A percentile compares a stretch with the other conserved stretches of the same genome.
Conservation (phyloP, 2,797 vertebrate genomes). For the Cetoscarus ocellatus region DNA sequence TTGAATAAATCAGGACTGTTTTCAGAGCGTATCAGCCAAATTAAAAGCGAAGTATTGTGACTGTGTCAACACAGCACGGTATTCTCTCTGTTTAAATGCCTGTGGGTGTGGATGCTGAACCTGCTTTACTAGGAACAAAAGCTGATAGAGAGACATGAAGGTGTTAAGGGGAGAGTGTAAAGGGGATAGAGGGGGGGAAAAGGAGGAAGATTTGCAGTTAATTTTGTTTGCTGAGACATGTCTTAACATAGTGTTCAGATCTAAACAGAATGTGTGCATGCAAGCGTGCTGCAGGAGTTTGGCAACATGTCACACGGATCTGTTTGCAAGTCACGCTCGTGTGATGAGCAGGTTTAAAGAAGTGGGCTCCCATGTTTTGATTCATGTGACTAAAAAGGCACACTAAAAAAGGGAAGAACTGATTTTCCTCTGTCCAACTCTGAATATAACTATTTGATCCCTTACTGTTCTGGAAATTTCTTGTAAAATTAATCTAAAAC, state of each 20-base stretch:
- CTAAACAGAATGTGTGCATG: slow-evolving; percentile 11
- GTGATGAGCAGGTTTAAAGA: slow-evolving; percentile 18
- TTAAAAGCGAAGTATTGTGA: slow-evolving; percentile 7
- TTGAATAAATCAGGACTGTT: slow-evolving; percentile 12
- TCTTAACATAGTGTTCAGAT: slow-evolving; percentile 44
- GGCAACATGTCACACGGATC: not conserved
- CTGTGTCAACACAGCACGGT: slow-evolving; percentile 26
- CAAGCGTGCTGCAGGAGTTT: slow-evolving; percentile 3
- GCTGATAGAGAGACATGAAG: slow-evolving; percentile 10
- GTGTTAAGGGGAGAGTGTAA: not conserved
- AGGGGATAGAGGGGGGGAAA: slow-evolving; percentile 20
- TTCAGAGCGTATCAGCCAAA: slow-evolving; percentile 31
- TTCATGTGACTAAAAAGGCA: slow-evolving; percentile 10
- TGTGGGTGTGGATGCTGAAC: slow-evolving; percentile 60
- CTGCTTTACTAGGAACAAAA: slow-evolving; percentile 52
- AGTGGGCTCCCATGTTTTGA: slow-evolving; percentile 14
- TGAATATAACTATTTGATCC: not conserved
- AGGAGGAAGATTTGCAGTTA: slow-evolving; percentile 25
- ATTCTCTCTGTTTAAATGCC: slow-evolving; percentile 35
- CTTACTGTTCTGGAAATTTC: too few relatives aligned
- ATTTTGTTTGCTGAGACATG: slow-evolving; percentile 57
- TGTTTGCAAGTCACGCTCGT: not conserved
- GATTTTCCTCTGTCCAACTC: slow-evolving; percentile 11
- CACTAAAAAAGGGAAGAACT: not conserved
- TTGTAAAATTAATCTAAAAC: too few relatives aligned